Percentiles rank a stretch among this genome's conserved stretches.
These are phyloP conservation scores for Lateolabrax maculatus DNA, from an alignment of 2,797 vertebrate genomes.

Conservation along the genomic window DNA sequence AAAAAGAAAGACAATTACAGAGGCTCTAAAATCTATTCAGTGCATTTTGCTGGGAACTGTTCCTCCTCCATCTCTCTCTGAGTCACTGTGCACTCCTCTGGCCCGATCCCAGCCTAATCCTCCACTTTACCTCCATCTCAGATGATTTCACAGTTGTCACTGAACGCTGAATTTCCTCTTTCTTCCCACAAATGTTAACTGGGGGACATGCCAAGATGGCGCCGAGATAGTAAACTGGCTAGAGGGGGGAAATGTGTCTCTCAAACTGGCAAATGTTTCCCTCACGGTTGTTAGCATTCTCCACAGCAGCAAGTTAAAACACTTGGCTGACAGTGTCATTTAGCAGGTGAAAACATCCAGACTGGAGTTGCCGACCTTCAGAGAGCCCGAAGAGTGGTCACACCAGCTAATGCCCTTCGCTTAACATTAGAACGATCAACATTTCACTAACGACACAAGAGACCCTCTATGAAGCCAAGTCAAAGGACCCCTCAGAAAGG, in stretches of 20 bases:
- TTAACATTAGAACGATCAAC: constrained; percentile 74
- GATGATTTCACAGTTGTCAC: constrained; percentile 86
- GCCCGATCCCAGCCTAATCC: constrained; percentile 71
- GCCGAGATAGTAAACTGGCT: constrained; percentile 53
- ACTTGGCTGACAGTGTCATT: constrained; percentile 37
- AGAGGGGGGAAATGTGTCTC: constrained; percentile 20
- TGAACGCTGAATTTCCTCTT: constrained; percentile 72
- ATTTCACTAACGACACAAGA: constrained; percentile 77
- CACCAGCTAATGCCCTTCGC: constrained; percentile 62
- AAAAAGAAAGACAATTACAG: constrained; percentile 76
- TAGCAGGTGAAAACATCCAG: constrained; percentile 45
- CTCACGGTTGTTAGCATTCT: constrained; percentile 50
- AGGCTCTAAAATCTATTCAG: constrained; percentile 68
- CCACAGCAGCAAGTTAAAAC: constrained; percentile 53
- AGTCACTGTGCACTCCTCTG: constrained; percentile 61
- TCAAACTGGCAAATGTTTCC: constrained; percentile 46
- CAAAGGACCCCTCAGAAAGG: constrained; percentile 38
- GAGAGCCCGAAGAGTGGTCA: constrained; percentile 2
- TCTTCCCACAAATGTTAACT: constrained; percentile 69
- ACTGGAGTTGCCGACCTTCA: constrained; percentile 17
- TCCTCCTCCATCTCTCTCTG: constrained; percentile 41
- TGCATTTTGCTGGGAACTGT: constrained; percentile 63
- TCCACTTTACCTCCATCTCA: constrained; percentile 74
- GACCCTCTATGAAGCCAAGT: constrained; percentile 64
- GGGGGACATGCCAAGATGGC: constrained; percentile 70